Conservation (phyloP, 1,140 invertebrate genomes). For the Drosophila azteca region DNA sequence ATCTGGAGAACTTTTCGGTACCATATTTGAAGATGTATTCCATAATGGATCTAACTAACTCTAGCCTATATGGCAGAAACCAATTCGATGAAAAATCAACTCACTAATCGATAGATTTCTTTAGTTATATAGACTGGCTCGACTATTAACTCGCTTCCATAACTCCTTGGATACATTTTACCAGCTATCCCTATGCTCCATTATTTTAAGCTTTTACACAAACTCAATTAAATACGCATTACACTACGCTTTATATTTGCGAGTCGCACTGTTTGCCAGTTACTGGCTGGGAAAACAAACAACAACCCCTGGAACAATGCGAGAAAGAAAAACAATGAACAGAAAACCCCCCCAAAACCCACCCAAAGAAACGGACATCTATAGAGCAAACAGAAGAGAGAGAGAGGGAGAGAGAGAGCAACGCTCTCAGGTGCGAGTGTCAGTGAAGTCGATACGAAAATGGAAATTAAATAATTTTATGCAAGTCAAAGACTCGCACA, state of each 20-base stretch:
- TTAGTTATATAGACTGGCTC: too few relatives aligned
- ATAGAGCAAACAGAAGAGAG: slow-evolving; percentile 1
- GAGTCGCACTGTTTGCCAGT: slow-evolving; percentile 6
- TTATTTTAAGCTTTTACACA: background rate
- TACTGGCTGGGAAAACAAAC: slow-evolving; percentile 27
- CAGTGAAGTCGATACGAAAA: slow-evolving; percentile 19
- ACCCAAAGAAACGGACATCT: slow-evolving; percentile 19
- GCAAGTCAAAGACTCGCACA: slow-evolving; percentile 71
- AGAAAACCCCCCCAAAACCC: too few relatives aligned
- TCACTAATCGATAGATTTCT: too few relatives aligned
- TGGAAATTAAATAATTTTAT: slow-evolving; percentile 65
- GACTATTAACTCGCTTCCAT: too few relatives aligned
- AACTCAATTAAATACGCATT: slow-evolving; percentile 2
- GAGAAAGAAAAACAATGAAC: too few relatives aligned
- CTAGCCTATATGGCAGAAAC: too few relatives aligned
- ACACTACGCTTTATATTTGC: slow-evolving; percentile 6
- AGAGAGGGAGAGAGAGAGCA: slow-evolving; percentile 5
- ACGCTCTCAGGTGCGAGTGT: background rate
- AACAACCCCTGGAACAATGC: slow-evolving; percentile 25
- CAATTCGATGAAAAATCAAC: too few relatives aligned
- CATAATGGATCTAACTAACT: too few relatives aligned
- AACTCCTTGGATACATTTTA: too few relatives aligned
- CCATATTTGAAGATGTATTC: too few relatives aligned
- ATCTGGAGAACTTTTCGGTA: too few relatives aligned
- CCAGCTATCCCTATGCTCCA: background rate